A percentile compares a stretch with the other conserved stretches of the same genome.
These are phyloP conservation scores for Mohoua ochrocephala DNA, from an alignment of 2,113 vertebrate species.

Conservation along the genomic window DNA sequence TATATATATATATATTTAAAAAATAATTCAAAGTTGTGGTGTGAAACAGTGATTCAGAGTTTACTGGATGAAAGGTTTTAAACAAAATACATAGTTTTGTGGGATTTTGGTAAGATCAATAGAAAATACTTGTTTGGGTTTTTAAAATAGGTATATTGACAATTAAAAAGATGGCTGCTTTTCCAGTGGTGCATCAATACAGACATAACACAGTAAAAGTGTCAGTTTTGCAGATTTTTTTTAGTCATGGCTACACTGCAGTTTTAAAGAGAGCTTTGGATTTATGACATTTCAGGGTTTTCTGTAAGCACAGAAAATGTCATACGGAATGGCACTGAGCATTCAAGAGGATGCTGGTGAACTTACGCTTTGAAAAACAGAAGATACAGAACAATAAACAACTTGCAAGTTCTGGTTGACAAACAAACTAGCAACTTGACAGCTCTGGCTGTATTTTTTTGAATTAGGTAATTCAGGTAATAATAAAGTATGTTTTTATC, in stretches of 20 bases:
- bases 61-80: neutral
- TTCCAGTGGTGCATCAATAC: neutral
- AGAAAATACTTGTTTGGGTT: neutral
- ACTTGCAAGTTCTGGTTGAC: neutral
- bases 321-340: neutral
- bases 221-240: slow-evolving; percentile 17
- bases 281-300: neutral
- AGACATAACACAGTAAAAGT: neutral
- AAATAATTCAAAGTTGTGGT: neutral
- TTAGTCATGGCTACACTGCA: neutral
- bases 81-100: neutral
- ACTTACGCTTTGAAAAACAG: neutral
- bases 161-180: slow-evolving; percentile 29
- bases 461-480: neutral
- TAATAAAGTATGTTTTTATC: neutral
- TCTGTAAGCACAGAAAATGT: neutral
- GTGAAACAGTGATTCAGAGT: neutral
- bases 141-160: neutral
- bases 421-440: neutral
- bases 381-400: neutral
- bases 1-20: neutral
- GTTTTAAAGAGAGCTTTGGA: neutral
- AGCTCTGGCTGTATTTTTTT: neutral
- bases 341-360: neutral
- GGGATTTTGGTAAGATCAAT: neutral